Evolutionary conservation across 2,888 invertebrate species (phyloP).

Genomic region (Macrophya annulata): DNA sequence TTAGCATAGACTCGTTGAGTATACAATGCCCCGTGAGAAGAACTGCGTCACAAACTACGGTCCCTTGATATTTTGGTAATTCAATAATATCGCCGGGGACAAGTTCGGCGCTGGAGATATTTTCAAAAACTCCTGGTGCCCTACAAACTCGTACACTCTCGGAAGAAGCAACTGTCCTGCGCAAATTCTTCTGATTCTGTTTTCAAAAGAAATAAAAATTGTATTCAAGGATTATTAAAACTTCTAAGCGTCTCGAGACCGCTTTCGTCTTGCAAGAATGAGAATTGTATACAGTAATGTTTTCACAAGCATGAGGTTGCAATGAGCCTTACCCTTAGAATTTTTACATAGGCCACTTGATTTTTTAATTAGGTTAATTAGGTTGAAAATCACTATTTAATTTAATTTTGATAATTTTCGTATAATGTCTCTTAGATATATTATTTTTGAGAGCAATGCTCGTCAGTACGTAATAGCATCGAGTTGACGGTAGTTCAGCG

Average conservation of each 20-base stretch:
- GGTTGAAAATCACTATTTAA: too few relatives aligned
- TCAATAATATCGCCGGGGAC: conserved; percentile 94
- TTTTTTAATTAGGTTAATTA: too few relatives aligned
- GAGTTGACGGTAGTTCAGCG: too few relatives aligned
- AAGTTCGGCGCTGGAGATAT: conserved; percentile 83
- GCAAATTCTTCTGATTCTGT: conserved; percentile 79
- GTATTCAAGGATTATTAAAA: neutral
- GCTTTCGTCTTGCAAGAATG: conserved; percentile 8
- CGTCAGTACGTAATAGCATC: too few relatives aligned
- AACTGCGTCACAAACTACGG: conserved; percentile 92
- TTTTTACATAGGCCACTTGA: too few relatives aligned
- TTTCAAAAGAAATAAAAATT: conserved; percentile 41
- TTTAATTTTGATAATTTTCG: too few relatives aligned
- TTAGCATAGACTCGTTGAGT: conserved; percentile 97
- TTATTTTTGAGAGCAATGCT: too few relatives aligned
- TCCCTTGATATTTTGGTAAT: conserved; percentile 89
- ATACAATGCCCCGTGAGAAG: conserved; percentile 93
- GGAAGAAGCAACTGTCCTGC: conserved; percentile 79
- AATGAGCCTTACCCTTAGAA: too few relatives aligned
- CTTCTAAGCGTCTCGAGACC: neutral
- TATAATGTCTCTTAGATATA: too few relatives aligned
- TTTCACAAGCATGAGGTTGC: too few relatives aligned
- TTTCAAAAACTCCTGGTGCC: conserved; percentile 77
- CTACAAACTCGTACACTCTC: conserved; percentile 81
- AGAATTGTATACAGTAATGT: neutral